Base-by-base conservation (phyloP, 2,797 vertebrate species). In the Gymnoscopelus braueri region DNA sequence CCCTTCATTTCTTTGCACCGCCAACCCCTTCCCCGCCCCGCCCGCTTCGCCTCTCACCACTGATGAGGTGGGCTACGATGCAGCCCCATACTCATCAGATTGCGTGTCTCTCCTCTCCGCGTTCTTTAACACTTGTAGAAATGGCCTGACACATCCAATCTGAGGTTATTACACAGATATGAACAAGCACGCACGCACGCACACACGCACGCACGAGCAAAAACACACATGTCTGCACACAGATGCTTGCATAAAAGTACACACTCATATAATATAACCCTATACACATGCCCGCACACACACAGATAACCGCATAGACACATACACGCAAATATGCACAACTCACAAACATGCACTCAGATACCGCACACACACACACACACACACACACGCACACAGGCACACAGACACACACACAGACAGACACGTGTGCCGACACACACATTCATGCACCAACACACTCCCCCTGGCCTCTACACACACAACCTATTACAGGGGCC, bases 141-240 rank as follows among this genome's bases (percentile, higher is more conserved):
- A 94, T 94, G 90, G 91, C 91, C 92, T 94, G 93, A 94, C 93
- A 94, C 88, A 93, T 94, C 89, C 90, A 94, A 93, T 94, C 87
- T 85, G 82, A 89, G 88, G 88, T 92, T 92, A 91, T 93, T 93
- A 93, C 89, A 88, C 84, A 91, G 91, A 92, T 88, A 88, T 79
- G 90, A 44, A 4, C 50, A 51, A 4, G n/a, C 50, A 51, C 14
- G n/a, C 14, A 51, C 26, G 52, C 29, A 54, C 60, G 12, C 29
- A 23, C 13, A 35, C 50, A 63, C 48, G 9, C 29, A 52, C 32
- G 19, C 61, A 51, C 3, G 13, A 5, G 12, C 50, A 48, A 9
- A 48, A 9, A 61, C 39, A 62, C 44, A 65, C 52, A 35, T 3
- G 53, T 9, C 23, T 44, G 13, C 15, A 65, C 39, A 67, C 51